These are phyloP conservation scores for Eidolon helvum DNA, from an alignment of 2,113 vertebrate genomes.

Conservation along the genomic window DNA sequence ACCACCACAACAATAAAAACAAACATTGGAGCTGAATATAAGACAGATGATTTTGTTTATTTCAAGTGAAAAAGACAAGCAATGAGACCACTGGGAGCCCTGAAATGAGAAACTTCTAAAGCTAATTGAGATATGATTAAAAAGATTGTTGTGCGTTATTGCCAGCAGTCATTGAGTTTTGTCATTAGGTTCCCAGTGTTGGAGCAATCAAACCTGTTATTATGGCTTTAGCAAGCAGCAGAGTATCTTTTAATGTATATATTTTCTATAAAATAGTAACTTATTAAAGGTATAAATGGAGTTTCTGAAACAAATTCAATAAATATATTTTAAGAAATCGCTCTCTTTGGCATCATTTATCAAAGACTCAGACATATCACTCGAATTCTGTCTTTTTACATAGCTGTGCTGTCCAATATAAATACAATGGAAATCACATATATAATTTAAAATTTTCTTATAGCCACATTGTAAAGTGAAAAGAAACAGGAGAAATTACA, in stretches of 20 bases:
- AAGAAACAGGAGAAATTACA: neutral
- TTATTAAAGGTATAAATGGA: constrained; percentile 58
- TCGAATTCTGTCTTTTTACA: constrained; percentile 9
- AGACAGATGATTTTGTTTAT: constrained; percentile 82
- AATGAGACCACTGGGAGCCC: constrained; percentile 74
- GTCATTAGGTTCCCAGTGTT: constrained; percentile 77
- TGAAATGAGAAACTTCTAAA: constrained; percentile 79
- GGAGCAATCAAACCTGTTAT: constrained; percentile 75
- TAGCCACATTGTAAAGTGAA: neutral
- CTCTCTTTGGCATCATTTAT: constrained; percentile 52
- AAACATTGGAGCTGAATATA: constrained; percentile 54
- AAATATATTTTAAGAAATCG: constrained; percentile 60
- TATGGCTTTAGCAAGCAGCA: constrained; percentile 72
- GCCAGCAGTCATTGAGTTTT: constrained; percentile 80
- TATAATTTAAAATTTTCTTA: neutral
- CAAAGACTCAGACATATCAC: neutral
- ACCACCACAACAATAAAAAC: neutral
- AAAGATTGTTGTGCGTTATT: constrained; percentile 77
- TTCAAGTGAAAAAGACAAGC: constrained; percentile 78
- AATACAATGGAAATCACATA: neutral
- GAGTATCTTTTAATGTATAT: constrained; percentile 39
- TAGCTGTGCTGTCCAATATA: neutral
- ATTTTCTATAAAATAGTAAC: constrained; percentile 11
- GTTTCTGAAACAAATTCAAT: constrained; percentile 70
- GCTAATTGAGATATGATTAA: constrained; percentile 84